Base-by-base conservation (phyloP, 1,140 invertebrate genomes). In the Cotesia chilonis region DNA sequence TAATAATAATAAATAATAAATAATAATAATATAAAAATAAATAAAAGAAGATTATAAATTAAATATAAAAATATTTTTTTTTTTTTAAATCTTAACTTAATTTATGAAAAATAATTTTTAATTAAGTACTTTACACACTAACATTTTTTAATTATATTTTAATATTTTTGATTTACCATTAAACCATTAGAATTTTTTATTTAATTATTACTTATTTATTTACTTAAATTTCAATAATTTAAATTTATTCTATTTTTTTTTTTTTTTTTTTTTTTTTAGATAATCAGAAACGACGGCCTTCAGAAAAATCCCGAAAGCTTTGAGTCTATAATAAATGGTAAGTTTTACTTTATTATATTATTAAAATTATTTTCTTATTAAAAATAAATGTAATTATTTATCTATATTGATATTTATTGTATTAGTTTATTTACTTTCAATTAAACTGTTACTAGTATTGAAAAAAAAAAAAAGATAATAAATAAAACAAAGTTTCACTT, bases 301-400 rank as follows among this genome's bases (percentile, higher is more conserved):
- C 80, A 76, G 63, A 76, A 47, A 74, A 76, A 80, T 52, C 64
- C 73, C 63, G 79, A 79, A 79, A 80, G 77, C 78, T 76, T 75
- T 70, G 78, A 77, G 76, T 75, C 65, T 75, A 77, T 81, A 75
- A 79, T 76, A 74, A 82, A 83, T 80, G 80, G 81, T 83, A 79
- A 83, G 81, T 77, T 59, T 75, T 55, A 12, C 10, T 61, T 12
- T 6, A 20, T 12, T 57, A 17, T n/a, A 57, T 57, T 41, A 55
- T 5, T 57, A 20, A 28, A 28, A 28, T 28, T 28, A 28, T 28
- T 28, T 28, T 28, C 28, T 28, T 2, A 28, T 2, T 28, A 28
- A 28, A 28, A 28, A 28, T 28, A 28, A 28, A 28, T 28, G 1
- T 28, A 28, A 28, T 28, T 28, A 28, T 28, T 28, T 28, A 17